A percentile compares a stretch with the other conserved stretches of the same genome.
Conservation (phyloP, 2,888 invertebrate species). For the Diaprepes abbreviatus region DNA sequence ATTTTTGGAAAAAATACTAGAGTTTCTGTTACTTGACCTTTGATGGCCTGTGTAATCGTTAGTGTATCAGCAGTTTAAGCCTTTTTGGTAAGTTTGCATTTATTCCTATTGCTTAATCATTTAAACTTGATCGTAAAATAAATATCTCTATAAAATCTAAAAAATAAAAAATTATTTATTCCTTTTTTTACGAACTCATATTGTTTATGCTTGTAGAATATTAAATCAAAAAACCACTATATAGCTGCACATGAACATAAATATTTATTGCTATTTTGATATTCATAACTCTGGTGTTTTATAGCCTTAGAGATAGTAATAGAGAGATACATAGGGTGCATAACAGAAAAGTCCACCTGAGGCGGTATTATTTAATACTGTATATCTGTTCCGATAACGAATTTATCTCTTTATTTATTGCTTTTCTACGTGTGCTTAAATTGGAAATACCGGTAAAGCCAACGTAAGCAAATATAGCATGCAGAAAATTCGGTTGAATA, state of each 20-base stretch:
- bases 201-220: neutral
- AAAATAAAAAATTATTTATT: no score
- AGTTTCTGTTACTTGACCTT: no score
- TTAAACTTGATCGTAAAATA: no score
- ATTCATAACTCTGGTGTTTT: conserved; percentile 20
- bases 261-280: conserved; percentile 25
- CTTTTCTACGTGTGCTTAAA: conserved; percentile 20
- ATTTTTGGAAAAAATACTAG: no score
- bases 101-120: no score
- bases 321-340: conserved; percentile 14
- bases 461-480: neutral
- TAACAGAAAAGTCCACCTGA: conserved; percentile 36
- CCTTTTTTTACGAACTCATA: no score
- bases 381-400: conserved; percentile 25
- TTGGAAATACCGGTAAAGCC: neutral
- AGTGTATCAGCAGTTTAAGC: no score
- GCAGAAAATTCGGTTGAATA: neutral
- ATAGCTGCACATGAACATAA: neutral
- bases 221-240: neutral
- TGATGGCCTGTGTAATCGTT: no score
- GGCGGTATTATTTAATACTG: conserved; percentile 33
- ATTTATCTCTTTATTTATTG: conserved; percentile 38
- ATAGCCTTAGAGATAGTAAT: conserved; percentile 18
- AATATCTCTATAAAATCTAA: no score
- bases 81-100: no score